A percentile compares a stretch with the other conserved stretches of the same genome.
Conservation (phyloP, 2,113 vertebrate genomes). For the Leucosticte australis region DNA sequence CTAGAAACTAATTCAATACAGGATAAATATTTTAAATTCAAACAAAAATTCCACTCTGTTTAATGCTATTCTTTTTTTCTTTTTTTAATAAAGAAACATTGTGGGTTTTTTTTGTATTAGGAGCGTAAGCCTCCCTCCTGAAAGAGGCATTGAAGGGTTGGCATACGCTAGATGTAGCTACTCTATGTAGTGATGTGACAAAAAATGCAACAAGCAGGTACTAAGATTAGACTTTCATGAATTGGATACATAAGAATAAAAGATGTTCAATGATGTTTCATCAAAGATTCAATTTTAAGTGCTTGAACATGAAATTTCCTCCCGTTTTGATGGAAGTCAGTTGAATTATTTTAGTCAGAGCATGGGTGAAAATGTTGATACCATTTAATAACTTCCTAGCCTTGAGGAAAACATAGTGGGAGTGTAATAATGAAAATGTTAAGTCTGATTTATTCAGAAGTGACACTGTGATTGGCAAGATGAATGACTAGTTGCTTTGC, state of each 20-base stretch:
- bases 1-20: not conserved
- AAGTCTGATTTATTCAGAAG: constrained; percentile 30
- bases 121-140: not conserved
- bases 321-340: not conserved
- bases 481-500: constrained; percentile 2
- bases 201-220: not conserved
- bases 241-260: not conserved
- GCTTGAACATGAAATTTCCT: not conserved
- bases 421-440: constrained; percentile 25
- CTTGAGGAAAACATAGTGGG: constrained; percentile 33
- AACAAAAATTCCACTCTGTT: not conserved
- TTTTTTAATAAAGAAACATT: not conserved
- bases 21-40: not conserved
- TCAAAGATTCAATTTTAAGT: not conserved
- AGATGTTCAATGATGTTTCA: not conserved
- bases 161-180: not conserved
- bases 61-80: not conserved
- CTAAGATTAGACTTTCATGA: not conserved
- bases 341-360: constrained; percentile 9
- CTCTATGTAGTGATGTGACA: not conserved
- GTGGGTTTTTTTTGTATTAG: not conserved
- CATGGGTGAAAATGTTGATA: constrained; percentile 8
- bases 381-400: constrained; percentile 13
- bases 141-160: not conserved
- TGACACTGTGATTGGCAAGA: constrained; percentile 26